phyloP scores from a whole-genome alignment of 2,797 vertebrate genomes.

The Melanotaenia nigrans region DNA sequence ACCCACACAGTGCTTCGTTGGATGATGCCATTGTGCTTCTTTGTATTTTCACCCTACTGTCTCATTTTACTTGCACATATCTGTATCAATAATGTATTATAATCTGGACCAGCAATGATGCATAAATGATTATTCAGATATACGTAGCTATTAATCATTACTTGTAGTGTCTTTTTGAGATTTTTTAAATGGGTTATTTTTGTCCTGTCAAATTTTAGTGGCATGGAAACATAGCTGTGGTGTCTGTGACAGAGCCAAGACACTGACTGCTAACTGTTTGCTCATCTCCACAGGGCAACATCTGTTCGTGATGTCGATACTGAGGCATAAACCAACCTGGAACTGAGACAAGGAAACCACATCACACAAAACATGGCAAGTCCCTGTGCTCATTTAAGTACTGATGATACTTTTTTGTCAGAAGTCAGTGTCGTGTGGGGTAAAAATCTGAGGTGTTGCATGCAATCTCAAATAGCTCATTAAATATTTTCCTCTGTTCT shows the following conservation, averaged over 20 bases:
- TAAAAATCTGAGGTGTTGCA: slow-evolving; percentile 21
- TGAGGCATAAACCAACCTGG: slow-evolving; percentile 78
- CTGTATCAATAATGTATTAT: too few species aligned
- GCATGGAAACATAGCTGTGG: slow-evolving; percentile 9
- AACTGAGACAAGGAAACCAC: slow-evolving; percentile 82
- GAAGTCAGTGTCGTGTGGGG: slow-evolving; percentile 21
- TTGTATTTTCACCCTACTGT: slow-evolving; percentile 55
- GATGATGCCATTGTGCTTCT: slow-evolving; percentile 41
- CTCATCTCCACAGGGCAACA: slow-evolving; percentile 79
- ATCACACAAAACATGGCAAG: slow-evolving; percentile 85
- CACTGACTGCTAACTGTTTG: slow-evolving; percentile 62
- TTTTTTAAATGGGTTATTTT: slow-evolving; percentile 1
- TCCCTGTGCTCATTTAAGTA: slow-evolving; percentile 33
- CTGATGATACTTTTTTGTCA: slow-evolving; percentile 24
- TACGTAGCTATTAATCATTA: background rate
- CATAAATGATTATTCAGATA: background rate
- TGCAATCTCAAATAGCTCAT: background rate
- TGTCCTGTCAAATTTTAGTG: background rate
- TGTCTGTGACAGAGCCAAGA: slow-evolving; percentile 51
- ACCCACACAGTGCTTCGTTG: slow-evolving; percentile 44
- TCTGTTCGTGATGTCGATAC: slow-evolving; percentile 84
- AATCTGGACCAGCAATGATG: background rate
- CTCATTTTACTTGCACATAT: slow-evolving; percentile 39
- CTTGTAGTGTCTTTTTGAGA: background rate
- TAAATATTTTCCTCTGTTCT: background rate